Evolutionary conservation across 2,113 vertebrate species (phyloP).

Genomic region (Pogona vitticeps): DNA sequence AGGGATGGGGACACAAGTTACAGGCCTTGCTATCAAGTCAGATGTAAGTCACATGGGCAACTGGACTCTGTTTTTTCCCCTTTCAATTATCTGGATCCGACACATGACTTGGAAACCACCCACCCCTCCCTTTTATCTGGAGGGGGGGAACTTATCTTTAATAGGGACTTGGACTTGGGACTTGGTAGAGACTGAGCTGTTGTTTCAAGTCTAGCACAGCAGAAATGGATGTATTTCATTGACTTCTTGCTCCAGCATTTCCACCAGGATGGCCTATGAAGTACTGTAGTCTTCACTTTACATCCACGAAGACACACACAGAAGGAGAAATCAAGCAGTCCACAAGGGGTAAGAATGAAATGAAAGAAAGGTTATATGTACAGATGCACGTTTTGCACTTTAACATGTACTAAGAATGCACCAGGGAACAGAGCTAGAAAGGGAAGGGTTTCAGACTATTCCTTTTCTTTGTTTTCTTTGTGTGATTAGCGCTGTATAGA

Average conservation of each 20-base stretch:
- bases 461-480: background rate
- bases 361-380: background rate
- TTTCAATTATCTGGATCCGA: too few species aligned
- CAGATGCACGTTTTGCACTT: background rate
- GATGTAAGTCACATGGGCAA: too few species aligned
- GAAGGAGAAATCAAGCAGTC: background rate
- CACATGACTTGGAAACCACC: too few species aligned
- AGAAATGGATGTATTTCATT: background rate
- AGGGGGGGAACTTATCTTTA: too few species aligned
- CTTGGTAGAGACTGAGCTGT: background rate
- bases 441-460: rapidly evolving
- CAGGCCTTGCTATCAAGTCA: too few species aligned
- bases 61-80: too few species aligned
- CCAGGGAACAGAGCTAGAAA: conserved; percentile 3
- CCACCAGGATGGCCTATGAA: background rate
- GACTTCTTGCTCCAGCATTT: background rate
- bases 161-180: too few species aligned
- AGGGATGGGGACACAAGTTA: too few species aligned
- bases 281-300: background rate
- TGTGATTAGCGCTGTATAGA: background rate
- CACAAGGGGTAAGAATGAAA: background rate
- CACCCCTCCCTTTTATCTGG: too few species aligned
- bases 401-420: background rate
- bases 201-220: background rate
- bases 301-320: background rate